A percentile compares a stretch with the other conserved stretches of the same genome.
These are phyloP conservation scores for Sylvilagus floridanus DNA, from an alignment of 2,797 vertebrate species.

Conservation along the genomic window DNA sequence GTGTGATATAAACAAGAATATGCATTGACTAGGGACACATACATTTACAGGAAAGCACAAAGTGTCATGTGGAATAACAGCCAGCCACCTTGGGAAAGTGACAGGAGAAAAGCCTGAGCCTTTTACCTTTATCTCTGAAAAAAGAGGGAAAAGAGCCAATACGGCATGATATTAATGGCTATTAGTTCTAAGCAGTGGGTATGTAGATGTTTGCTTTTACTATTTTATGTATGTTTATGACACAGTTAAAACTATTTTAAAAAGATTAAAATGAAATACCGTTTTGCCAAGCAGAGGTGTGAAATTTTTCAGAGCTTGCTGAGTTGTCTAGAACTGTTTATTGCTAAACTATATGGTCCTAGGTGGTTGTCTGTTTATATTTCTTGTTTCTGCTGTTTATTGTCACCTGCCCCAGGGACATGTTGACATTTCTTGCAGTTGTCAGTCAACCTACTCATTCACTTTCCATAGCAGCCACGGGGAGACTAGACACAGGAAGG, in stretches of 20 bases:
- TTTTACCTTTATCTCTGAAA: not conserved
- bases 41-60: not conserved
- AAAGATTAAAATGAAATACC: not conserved
- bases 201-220: not conserved
- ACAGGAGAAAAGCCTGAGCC: not conserved
- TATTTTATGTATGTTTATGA: not conserved
- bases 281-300: not conserved
- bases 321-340: not conserved
- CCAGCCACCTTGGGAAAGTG: not conserved
- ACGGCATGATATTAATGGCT: not conserved
- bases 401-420: not conserved
- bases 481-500: not conserved
- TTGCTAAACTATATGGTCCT: not conserved
- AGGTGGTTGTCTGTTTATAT: constrained; percentile 36
- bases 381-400: not conserved
- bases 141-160: not conserved
- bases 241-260: constrained; percentile 42
- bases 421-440: not conserved
- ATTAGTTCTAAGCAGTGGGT: not conserved
- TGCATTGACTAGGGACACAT: not conserved
- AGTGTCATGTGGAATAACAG: not conserved
- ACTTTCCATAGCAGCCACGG: not conserved
- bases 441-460: not conserved
- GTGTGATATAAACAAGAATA: not conserved
- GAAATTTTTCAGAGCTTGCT: not conserved